Evolutionary conservation across 2,113 vertebrate species (phyloP).

Genomic region (Proteles cristata): DNA sequence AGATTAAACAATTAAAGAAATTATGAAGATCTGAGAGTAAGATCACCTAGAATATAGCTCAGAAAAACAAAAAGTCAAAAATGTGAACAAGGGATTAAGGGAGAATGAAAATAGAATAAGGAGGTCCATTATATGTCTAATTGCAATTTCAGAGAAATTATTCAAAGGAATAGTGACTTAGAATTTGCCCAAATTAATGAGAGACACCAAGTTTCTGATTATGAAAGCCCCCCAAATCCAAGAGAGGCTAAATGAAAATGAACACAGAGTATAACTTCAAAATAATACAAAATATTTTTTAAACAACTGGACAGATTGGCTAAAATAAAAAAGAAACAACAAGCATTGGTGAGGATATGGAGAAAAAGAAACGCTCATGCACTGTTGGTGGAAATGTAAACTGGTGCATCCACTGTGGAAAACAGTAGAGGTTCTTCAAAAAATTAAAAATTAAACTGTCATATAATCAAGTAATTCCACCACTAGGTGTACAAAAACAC

Average conservation of each 20-base stretch:
- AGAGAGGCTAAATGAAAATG: background rate
- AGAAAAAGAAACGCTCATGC: background rate
- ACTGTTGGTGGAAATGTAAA: background rate
- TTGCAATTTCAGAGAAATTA: slow-evolving; percentile 49
- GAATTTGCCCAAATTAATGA: background rate
- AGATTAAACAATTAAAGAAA: background rate
- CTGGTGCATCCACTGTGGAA: background rate
- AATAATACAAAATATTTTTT: background rate
- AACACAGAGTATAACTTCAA: background rate
- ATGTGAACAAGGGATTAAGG: background rate
- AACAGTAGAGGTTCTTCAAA: background rate
- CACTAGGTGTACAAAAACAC: background rate
- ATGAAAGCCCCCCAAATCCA: background rate
- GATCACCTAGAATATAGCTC: background rate
- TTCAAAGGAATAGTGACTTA: background rate
- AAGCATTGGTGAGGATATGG: background rate
- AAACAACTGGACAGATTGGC: background rate
- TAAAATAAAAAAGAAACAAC: background rate
- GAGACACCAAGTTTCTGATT: background rate
- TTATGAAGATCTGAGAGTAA: background rate
- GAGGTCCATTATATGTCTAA: background rate
- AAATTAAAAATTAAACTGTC: background rate
- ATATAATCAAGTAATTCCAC: background rate
- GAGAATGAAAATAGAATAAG: background rate
- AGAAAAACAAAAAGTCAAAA: background rate